Conservation (phyloP, 2,888 invertebrate genomes). For the Sabatieria punctata region DNA sequence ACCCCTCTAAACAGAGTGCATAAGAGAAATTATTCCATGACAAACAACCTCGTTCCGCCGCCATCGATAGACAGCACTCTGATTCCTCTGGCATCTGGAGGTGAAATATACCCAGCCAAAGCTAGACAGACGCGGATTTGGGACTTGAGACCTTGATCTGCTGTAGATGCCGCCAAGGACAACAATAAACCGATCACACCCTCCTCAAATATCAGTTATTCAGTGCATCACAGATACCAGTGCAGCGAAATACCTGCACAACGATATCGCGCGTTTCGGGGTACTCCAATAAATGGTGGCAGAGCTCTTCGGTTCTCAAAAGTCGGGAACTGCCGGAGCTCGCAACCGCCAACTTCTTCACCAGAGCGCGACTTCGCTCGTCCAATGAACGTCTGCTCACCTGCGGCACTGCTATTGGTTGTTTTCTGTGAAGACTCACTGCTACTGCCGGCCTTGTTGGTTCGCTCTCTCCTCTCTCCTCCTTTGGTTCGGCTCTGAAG, state of each 20-base stretch:
- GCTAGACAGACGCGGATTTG: constrained; percentile 43
- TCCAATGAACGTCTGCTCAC: no score
- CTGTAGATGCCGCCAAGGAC: not conserved
- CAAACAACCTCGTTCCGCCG: constrained; percentile 53
- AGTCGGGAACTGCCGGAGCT: constrained; percentile 36
- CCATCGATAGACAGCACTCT: constrained; percentile 70
- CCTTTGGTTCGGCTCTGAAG: no score
- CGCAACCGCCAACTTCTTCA: not conserved
- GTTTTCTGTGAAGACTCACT: no score
- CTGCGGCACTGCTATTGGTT: no score
- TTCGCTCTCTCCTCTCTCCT: no score
- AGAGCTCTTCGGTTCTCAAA: constrained; percentile 50
- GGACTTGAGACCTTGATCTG: constrained; percentile 14
- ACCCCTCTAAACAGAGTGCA: constrained; percentile 48
- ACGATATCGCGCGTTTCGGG: constrained; percentile 39
- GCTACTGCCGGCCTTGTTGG: no score
- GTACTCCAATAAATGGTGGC: constrained; percentile 52
- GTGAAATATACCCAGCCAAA: constrained; percentile 51
- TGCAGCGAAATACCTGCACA: not conserved
- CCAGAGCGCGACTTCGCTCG: not conserved
- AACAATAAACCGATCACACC: not conserved
- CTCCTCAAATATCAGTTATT: not conserved
- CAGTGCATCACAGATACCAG: not conserved
- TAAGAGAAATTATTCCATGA: not conserved
- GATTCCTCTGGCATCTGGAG: constrained; percentile 54